phyloP scores from a whole-genome alignment of 2,113 vertebrate species.

The cattle (Bos taurus) region DNA sequence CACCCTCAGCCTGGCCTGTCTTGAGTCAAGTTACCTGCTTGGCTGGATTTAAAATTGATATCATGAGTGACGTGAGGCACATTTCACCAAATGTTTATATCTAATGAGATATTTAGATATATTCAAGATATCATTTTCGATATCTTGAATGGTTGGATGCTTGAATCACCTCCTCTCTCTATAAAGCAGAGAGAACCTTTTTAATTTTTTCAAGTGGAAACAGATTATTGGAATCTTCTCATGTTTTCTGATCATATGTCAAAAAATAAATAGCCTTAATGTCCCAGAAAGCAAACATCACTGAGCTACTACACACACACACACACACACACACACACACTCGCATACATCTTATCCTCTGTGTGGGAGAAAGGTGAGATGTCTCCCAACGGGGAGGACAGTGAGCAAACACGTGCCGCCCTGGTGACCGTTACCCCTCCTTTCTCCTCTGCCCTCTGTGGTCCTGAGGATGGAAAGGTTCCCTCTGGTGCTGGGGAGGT shows the following conservation, averaged over 20 bases:
- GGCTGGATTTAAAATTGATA: slow-evolving; percentile 44
- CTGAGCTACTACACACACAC: neutral
- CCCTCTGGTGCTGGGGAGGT: neutral
- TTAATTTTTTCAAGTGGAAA: slow-evolving; percentile 53
- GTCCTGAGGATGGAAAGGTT: neutral
- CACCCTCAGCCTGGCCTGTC: neutral
- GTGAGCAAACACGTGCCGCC: slow-evolving; percentile 62
- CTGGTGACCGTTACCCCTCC: slow-evolving; percentile 60
- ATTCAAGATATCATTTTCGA: neutral
- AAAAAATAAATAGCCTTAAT: slow-evolving; percentile 31
- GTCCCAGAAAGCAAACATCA: neutral
- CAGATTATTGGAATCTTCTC: slow-evolving; percentile 12
- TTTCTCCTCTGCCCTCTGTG: slow-evolving; percentile 70
- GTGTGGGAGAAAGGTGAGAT: slow-evolving; percentile 67
- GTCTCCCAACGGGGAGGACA: slow-evolving; percentile 74
- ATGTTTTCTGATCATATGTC: slow-evolving; percentile 34
- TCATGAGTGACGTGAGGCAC: slow-evolving; percentile 27
- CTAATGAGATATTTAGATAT: slow-evolving; percentile 46
- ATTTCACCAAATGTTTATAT: slow-evolving; percentile 49
- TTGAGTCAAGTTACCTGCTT: slow-evolving; percentile 31
- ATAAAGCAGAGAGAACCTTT: slow-evolving; percentile 9
- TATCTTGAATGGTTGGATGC: slow-evolving; percentile 1
- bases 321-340: neutral
- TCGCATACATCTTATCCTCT: slow-evolving; percentile 51
- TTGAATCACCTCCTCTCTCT: slow-evolving; percentile 34